Evolutionary conservation across 2,113 vertebrate species (phyloP).

Genomic region (Acrocephalus arundinaceus): DNA sequence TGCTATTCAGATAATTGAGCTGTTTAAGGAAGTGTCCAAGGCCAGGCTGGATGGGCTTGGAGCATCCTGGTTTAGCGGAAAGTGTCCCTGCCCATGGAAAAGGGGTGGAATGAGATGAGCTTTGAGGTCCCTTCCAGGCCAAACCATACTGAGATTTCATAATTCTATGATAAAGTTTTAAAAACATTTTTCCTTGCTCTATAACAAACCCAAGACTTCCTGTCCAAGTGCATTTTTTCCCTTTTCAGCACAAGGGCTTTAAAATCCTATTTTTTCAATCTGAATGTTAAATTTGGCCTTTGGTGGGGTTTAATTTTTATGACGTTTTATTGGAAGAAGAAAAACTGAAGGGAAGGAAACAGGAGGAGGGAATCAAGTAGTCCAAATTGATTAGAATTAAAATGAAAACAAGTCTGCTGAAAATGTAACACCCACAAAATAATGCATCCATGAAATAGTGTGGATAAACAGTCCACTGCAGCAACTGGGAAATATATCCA

Average conservation of each 20-base stretch:
- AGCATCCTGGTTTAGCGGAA: neutral
- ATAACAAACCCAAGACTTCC: neutral
- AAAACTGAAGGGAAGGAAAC: neutral
- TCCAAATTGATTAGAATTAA: neutral
- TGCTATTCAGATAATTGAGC: neutral
- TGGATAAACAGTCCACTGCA: neutral
- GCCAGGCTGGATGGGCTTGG: neutral
- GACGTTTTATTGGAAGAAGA: constrained; percentile 11
- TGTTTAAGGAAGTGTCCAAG: neutral
- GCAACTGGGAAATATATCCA: neutral
- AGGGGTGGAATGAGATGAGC: neutral
- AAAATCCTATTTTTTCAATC: neutral
- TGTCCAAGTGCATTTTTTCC: neutral
- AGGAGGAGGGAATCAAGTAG: neutral
- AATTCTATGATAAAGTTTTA: neutral
- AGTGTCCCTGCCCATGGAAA: neutral
- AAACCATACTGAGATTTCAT: neutral
- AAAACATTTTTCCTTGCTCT: neutral
- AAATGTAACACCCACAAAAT: neutral
- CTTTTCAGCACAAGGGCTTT: neutral
- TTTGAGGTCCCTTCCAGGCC: neutral
- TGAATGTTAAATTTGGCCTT: constrained; percentile 11
- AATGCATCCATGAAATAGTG: neutral
- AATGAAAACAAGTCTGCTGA: neutral
- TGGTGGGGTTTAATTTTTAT: constrained; percentile 1